Evolutionary conservation across 2,113 vertebrate species (phyloP).

Genomic region (Coryphaenoides rupestris): DNA sequence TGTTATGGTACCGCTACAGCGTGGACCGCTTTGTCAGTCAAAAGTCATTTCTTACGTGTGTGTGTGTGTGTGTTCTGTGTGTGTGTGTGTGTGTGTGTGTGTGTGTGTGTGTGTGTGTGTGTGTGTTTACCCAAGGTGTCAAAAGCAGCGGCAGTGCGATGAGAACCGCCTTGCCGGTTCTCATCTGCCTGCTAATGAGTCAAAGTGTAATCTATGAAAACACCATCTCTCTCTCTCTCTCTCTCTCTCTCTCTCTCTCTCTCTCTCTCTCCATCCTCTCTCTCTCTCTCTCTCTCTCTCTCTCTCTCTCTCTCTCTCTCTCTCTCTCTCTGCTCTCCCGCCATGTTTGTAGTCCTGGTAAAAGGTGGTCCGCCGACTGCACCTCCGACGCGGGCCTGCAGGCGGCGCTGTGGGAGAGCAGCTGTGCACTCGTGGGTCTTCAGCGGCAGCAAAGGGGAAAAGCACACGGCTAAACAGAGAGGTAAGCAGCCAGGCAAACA

Average conservation of each 20-base stretch:
- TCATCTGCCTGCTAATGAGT: constrained; percentile 50
- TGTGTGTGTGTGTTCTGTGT: no score
- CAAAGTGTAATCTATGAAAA: constrained; percentile 37
- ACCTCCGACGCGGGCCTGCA: no score
- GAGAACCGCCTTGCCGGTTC: constrained; percentile 33
- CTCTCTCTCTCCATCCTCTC: no score
- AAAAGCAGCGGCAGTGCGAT: constrained; percentile 28
- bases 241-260: no score
- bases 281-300: no score
- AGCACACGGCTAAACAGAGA: constrained; percentile 72
- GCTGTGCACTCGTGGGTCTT: no score
- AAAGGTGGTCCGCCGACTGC: no score
- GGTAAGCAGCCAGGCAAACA: constrained; percentile 69
- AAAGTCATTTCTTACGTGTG: neutral
- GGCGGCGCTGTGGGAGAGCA: no score
- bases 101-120: constrained; percentile 8
- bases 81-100: no score
- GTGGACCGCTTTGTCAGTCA: neutral
- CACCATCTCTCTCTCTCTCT: constrained; percentile 16
- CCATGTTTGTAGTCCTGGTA: constrained; percentile 44
- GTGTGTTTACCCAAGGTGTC: constrained; percentile 17
- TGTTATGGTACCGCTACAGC: neutral
- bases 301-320: constrained; percentile 18
- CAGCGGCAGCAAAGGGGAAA: constrained; percentile 65
- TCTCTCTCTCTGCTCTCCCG: no score